Conservation (phyloP, 2,797 vertebrate genomes). For the Bothrops alternatus region DNA sequence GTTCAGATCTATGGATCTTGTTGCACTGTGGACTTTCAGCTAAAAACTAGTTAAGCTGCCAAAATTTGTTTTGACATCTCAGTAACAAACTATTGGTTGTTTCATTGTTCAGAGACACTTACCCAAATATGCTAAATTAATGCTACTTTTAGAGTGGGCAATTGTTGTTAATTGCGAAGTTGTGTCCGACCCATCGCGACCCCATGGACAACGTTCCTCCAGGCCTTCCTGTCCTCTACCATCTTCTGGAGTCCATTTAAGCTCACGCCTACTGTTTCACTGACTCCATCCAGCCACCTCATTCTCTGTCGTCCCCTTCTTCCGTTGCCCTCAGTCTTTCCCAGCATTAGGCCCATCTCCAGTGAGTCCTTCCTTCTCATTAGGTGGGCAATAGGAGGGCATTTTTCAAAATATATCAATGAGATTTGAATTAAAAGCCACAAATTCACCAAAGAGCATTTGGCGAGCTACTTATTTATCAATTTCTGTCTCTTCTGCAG, state of each 20-base stretch:
- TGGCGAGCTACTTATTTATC: neutral
- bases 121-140: neutral
- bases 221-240: too few species aligned
- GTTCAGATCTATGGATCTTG: neutral
- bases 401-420: neutral
- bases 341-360: too few species aligned
- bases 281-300: too few species aligned
- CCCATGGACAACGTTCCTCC: too few species aligned
- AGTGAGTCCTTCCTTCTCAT: too few species aligned
- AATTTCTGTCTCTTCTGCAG: neutral
- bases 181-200: too few species aligned
- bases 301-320: too few species aligned
- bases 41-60: neutral
- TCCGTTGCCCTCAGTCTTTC: too few species aligned
- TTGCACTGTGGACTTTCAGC: neutral
- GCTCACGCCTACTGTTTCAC: too few species aligned
- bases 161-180: too few species aligned
- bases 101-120: neutral
- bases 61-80: neutral
- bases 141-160: neutral
- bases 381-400: neutral
- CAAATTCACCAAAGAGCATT: neutral
- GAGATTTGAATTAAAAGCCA: neutral
- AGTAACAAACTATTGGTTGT: neutral
- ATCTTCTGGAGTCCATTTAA: too few species aligned